Base-by-base conservation (phyloP, 2,888 invertebrate genomes). In the Volucella inflata region DNA sequence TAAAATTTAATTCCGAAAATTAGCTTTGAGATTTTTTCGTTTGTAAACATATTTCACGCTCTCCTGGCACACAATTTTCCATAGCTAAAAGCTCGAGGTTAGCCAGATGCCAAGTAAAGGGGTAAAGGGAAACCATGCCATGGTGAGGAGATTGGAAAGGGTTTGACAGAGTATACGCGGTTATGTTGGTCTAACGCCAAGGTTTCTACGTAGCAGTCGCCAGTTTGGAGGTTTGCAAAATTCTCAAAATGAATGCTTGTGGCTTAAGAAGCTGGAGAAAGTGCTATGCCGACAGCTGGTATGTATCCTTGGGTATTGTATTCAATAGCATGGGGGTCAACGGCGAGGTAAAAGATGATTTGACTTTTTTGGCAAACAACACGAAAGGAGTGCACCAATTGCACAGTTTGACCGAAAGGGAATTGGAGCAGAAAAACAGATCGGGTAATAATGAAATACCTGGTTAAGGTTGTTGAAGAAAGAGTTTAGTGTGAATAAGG, bases 1-100 rank as follows among this genome's bases (percentile, higher is more conserved):
- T 75, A 62, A 62, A 77, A 77, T 67, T 68, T 78, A 78, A 78
- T 71, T 78, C 17, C 46, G 10, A 14, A 50, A 78, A 78, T 78
- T 65, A 65, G 75, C 65, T 75, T 65, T 70, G 40, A 50, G 46
- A 53, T 55, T 60, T 55, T 30, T 30, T 50, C 42, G 2, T 17
- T 21, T 21, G 59, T 40, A 72, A 72, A 79, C 51, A 72, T 60
- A 72, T 72, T 79, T 75, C 70, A 68, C 46, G 70, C 64, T 74
- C 64, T 65, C 53, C 74, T 84, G 79, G 30, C 30, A 74, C 64
- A 79, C 57, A 79, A 50, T 67, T 72, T 78, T 59, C 8, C 30
- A 30, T 21, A 30, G 17, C 40, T 50, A 59, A 64, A 64, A 64
- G 68, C 46, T 64, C 12, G 36, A 16, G 10, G 16, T 36, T 30